Base-by-base conservation (phyloP, 2,888 invertebrate species). In the Neelides folsomi region DNA sequence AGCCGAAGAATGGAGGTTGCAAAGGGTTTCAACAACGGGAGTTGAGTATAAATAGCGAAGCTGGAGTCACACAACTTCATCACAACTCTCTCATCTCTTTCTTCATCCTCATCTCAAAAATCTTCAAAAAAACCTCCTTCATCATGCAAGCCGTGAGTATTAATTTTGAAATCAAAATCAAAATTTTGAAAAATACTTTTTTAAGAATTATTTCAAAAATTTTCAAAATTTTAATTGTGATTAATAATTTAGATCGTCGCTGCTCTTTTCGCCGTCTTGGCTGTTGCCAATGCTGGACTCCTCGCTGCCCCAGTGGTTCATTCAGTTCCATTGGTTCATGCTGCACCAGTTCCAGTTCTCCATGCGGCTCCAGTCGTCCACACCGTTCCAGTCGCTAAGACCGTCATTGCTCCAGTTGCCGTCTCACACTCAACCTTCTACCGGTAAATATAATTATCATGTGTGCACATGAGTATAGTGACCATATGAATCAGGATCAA, bases 101-200 rank as follows among this genome's bases (percentile, higher is more conserved):
- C 18, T 9, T 45, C 35, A 6, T 16, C 12, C 3, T 37, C 15
- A 15, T 8, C 16, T 49, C 27, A 2, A 9, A 47, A 47, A 36
- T 40, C 49, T 16, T 37, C 39, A 40, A 38, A 15, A 12, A 43
- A 49, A 51, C 36, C 48, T n/a, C n/a, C n/a, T 40, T 34, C 51
- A 51, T 37, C 51, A 51, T 51, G 51, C 46, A 51, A 34, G 46
- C 45, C 20, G 51, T 51, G 40, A 46, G 51, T 41, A 13, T 16
- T n/a, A 3, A 18, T 4, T 18, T 12, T 41, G 10, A 9, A 16
- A 7, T 16, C 10, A 5, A n/a, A 16, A 16, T n/a, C 12, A 45
- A 45, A 16, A 8, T 15, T 6, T 42, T 42, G 15, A 13, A 20
- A 27, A 19, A 8, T 12, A 13, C 10, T 45, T 19, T 13, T n/a